Conservation (phyloP, 2,113 vertebrate genomes). For the Anolis carolinensis region DNA sequence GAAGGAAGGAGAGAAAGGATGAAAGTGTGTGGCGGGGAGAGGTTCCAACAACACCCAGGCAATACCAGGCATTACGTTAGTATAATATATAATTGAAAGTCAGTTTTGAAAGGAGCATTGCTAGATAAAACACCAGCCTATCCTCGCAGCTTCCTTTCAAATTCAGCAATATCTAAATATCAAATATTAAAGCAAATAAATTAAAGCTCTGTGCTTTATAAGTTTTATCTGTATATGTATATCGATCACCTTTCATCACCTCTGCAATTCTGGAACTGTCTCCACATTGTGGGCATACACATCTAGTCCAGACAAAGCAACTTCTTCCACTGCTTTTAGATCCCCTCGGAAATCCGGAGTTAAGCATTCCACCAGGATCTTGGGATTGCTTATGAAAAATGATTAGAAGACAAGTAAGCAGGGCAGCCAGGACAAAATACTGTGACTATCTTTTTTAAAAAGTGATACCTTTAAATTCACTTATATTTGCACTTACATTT, state of each 20-base stretch:
- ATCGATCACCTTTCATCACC: conserved; percentile 66
- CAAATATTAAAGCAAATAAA: neutral
- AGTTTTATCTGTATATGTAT: too few relatives aligned
- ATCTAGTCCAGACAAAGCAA: conserved; percentile 89
- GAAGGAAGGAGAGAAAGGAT: too few relatives aligned
- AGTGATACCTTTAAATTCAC: neutral
- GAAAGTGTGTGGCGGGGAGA: too few relatives aligned
- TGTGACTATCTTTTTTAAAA: neutral
- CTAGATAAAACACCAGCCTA: too few relatives aligned
- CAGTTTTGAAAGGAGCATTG: neutral
- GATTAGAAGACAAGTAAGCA: neutral
- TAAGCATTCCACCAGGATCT: conserved; percentile 93
- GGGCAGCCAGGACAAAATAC: neutral
- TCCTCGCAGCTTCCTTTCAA: neutral
- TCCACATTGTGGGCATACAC: conserved; percentile 97
- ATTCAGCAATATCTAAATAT: neutral
- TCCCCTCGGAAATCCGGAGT: conserved; percentile 96
- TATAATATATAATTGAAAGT: neutral
- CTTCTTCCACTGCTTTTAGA: conserved; percentile 85
- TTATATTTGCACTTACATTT: conserved; percentile 78
- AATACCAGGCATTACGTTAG: too few relatives aligned
- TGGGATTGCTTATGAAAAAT: conserved; percentile 77
- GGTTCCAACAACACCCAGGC: too few relatives aligned
- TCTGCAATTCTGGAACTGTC: conserved; percentile 91
- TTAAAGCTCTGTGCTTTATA: neutral